Evolutionary conservation across 2,113 vertebrate species (phyloP).

Genomic region (Cebidichthys violaceus): DNA sequence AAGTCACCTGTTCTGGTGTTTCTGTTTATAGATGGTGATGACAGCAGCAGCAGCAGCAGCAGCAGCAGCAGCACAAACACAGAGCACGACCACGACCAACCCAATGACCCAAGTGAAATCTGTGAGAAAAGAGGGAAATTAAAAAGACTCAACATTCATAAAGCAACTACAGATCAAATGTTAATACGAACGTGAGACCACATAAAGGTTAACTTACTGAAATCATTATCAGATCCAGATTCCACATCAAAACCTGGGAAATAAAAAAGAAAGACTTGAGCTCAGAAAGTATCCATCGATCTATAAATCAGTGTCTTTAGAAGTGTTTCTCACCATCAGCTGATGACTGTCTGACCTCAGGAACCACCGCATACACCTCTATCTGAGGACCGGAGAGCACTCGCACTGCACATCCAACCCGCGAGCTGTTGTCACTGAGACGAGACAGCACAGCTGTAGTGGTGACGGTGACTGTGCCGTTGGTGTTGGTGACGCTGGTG

Average conservation of each 20-base stretch:
- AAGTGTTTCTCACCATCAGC: conserved; percentile 30
- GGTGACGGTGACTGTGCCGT: too few relatives aligned
- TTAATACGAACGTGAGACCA: not conserved
- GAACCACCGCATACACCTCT: not conserved
- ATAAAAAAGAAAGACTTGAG: not conserved
- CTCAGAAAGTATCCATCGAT: not conserved
- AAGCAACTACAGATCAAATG: not conserved
- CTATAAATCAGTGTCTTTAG: not conserved
- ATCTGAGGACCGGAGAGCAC: conserved; percentile 15
- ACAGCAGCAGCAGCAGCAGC: too few relatives aligned
- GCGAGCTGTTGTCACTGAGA: too few relatives aligned
- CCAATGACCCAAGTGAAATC: not conserved
- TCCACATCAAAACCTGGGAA: not conserved
- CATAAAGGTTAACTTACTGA: not conserved
- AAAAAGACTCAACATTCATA: not conserved
- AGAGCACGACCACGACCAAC: not conserved
- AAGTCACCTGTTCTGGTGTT: not conserved
- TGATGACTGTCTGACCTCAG: not conserved
- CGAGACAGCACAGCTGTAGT: too few relatives aligned
- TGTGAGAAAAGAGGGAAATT: not conserved
- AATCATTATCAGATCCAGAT: not conserved
- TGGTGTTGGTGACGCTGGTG: too few relatives aligned
- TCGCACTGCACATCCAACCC: conserved; percentile 36
- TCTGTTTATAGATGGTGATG: fast-evolving
- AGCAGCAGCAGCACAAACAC: not conserved